phyloP scores from a whole-genome alignment of 2,888 invertebrate species.

The Mylabris sibirica region DNA sequence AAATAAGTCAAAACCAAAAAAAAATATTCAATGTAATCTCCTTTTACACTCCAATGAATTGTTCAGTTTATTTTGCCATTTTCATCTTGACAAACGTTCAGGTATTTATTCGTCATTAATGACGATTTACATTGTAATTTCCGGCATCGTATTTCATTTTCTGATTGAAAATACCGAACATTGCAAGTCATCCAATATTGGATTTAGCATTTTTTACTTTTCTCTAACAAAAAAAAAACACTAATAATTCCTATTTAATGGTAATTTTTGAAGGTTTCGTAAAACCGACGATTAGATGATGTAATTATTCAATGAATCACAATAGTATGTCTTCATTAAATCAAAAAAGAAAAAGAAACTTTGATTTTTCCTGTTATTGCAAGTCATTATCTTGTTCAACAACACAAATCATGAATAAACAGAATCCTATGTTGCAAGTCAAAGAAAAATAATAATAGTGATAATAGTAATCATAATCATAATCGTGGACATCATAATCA shows the following conservation, averaged over 20 bases:
- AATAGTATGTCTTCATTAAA: slow-evolving; percentile 3
- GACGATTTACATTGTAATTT: slow-evolving; percentile 1
- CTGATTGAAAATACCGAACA: not conserved
- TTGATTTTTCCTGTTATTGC: not conserved
- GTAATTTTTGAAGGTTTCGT: not conserved
- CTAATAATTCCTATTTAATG: not conserved
- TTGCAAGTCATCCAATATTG: slow-evolving; percentile 1
- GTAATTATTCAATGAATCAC: slow-evolving; percentile 9
- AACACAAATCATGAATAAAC: slow-evolving; percentile 8
- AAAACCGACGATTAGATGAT: not conserved
- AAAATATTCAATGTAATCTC: not conserved
- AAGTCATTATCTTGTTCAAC: slow-evolving; percentile 12
- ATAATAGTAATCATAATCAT: not conserved
- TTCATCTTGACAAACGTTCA: not conserved
- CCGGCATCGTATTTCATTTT: not conserved
- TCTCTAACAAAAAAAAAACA: not conserved
- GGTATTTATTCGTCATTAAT: not conserved
- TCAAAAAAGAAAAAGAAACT: not conserved
- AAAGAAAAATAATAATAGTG: not conserved
- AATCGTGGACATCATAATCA: not conserved
- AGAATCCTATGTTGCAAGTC: slow-evolving; percentile 1
- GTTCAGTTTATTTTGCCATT: slow-evolving; percentile 3
- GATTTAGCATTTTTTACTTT: not conserved
- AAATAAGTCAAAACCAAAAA: not conserved
- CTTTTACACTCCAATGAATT: not conserved